A percentile compares a stretch with the other conserved stretches of the same genome.
These are phyloP conservation scores for Athripsodes cinereus DNA, from an alignment of 2,888 invertebrate species.

Conservation along the genomic window DNA sequence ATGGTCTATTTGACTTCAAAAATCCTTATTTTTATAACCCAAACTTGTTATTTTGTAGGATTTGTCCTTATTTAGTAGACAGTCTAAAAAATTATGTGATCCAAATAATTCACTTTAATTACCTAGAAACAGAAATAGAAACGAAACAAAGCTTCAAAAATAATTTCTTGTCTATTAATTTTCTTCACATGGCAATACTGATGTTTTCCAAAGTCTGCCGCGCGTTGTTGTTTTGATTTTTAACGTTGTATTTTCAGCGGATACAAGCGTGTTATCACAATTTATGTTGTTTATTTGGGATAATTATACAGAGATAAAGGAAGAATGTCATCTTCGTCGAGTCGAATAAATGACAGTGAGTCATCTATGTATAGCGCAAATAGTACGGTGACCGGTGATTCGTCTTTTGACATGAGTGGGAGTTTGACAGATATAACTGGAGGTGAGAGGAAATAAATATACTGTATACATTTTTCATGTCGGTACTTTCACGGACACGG, in stretches of 20 bases:
- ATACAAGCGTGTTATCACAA: not conserved
- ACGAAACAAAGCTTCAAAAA: no score
- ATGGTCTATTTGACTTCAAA: no score
- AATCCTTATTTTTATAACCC: no score
- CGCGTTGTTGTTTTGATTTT: not conserved
- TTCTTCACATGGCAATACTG: not conserved
- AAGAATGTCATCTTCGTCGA: slow-evolving; percentile 19
- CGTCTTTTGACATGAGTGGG: slow-evolving; percentile 23
- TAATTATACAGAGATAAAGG: not conserved
- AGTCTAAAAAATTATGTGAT: no score
- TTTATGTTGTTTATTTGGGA: not conserved
- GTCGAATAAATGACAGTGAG: slow-evolving; percentile 16
- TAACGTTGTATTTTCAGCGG: not conserved
- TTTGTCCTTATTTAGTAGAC: no score
- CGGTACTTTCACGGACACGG: no score
- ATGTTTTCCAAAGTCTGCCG: not conserved
- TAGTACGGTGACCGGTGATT: slow-evolving; percentile 13
- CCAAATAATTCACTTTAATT: no score
- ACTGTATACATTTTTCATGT: not conserved
- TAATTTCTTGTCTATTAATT: not conserved
- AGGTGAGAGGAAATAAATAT: slow-evolving; percentile 16
- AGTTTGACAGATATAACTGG: slow-evolving; percentile 25
- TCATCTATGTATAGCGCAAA: slow-evolving; percentile 22
- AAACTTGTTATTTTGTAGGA: no score
- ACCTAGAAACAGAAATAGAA: no score